A percentile compares a stretch with the other conserved stretches of the same genome.
Conservation (phyloP, 2,113 vertebrate species). For the Dicerorhinus sumatrensis region DNA sequence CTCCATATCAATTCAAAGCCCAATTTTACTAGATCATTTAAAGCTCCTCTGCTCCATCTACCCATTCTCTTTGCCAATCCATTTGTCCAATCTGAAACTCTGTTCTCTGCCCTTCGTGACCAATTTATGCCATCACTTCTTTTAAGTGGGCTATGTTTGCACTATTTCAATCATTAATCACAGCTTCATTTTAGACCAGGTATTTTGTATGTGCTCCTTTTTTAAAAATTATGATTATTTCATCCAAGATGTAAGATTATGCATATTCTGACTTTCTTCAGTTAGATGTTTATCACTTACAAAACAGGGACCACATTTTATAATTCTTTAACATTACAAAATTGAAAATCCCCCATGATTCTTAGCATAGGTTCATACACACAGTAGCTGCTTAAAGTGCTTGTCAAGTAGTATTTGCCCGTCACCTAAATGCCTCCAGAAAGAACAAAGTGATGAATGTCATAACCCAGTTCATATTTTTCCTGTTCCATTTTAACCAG, state of each 20-base stretch:
- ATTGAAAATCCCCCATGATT: background rate
- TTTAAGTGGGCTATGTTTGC: background rate
- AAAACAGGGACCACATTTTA: background rate
- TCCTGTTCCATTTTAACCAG: conserved; percentile 86
- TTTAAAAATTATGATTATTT: background rate
- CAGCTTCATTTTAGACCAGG: background rate
- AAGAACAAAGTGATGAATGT: background rate
- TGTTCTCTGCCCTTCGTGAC: background rate
- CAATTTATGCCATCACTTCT: background rate
- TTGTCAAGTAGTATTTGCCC: background rate
- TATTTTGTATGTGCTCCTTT: background rate
- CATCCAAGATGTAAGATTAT: background rate
- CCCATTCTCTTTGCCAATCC: background rate
- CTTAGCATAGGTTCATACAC: background rate
- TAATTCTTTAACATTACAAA: background rate
- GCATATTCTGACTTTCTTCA: background rate
- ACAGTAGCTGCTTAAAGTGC: background rate
- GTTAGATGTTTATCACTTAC: background rate
- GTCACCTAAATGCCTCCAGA: background rate
- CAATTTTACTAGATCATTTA: background rate
- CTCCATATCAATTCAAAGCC: background rate
- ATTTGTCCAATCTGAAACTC: background rate
- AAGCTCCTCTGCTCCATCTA: background rate
- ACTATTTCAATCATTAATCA: background rate
- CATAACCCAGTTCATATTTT: conserved; percentile 48